Evolutionary conservation across 2,113 vertebrate species (phyloP), one percentile per base, ranked within the genome.

Genomic region (Forbesichthys agassizii): DNA sequence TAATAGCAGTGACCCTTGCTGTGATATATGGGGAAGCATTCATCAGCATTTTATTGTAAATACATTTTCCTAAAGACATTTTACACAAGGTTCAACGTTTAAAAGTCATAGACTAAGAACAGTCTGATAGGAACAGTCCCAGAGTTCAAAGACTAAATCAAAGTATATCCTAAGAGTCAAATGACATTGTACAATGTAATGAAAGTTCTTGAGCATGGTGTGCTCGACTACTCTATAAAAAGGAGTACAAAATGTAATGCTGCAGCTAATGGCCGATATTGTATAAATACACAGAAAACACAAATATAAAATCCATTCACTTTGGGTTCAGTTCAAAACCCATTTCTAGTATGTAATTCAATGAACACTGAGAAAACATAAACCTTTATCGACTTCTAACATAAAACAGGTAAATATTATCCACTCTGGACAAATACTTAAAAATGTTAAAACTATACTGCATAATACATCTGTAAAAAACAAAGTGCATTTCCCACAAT

Each of bases 191-290:
- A 66, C 46, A 53, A 47, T 61, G 9, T 54, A 20, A 3, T 27
- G 27, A 27, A 10, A n/a, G 18, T 56, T 42, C 13, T 18, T 54
- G 33, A 46, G 33, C 33, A 9, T 18, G 4, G 3, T 33, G 52
- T 57, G 10, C 9, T 57, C 18, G 33, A 57, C 8, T 36, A 57
- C 5, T 51, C 9, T 5, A 8, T 33, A 20, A 57, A 55, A 64
- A 62, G 3, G 8, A 11, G 3, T 10, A 57, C 36, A 33, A 57
- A 57, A 57, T 27, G 6, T 33, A 10, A 58, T 33, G 11, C 20
- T 59, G 48, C 27, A 27, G 27, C 60, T 62, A 56, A 47, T 46
- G 33, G 33, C 48, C 49, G 48, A 72, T 48, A 64, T 53, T 71
- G 71, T 10, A 27, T 27, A 3, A 27, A 60, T 61, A 77, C 65